Conservation (phyloP, 2,888 invertebrate species). For the Cosmorhoe ocellata region DNA sequence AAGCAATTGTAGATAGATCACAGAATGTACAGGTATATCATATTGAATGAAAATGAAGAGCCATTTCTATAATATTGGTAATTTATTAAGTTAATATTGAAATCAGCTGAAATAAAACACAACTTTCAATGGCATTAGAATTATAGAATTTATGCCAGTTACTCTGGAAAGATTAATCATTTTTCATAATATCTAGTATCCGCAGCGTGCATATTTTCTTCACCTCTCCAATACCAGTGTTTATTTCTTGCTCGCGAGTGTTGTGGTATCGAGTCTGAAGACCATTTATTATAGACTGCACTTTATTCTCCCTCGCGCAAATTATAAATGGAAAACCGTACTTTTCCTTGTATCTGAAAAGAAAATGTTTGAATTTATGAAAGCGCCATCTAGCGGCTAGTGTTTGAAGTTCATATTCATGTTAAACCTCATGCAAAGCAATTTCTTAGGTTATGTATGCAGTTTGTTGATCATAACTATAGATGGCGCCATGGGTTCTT, state of each 20-base stretch:
- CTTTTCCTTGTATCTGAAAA: constrained; percentile 83
- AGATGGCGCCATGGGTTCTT: constrained; percentile 36
- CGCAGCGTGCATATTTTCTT: constrained; percentile 86
- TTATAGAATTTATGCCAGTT: no score
- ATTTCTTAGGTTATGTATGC: no score
- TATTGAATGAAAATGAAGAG: no score
- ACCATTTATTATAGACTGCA: constrained; percentile 81
- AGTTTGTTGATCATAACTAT: not conserved
- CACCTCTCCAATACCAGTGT: constrained; percentile 84
- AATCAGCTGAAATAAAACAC: no score
- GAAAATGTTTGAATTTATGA: not conserved
- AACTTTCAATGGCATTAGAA: no score
- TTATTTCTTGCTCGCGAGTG: constrained; percentile 77
- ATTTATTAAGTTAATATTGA: no score
- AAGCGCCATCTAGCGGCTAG: constrained; percentile 26
- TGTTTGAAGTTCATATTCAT: constrained; percentile 1
- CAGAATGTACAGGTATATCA: no score
- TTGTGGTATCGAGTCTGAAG: constrained; percentile 80
- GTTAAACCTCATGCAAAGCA: no score
- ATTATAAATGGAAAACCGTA: constrained; percentile 87
- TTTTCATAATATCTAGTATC: constrained; percentile 76
- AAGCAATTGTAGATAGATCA: no score
- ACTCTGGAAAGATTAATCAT: constrained; percentile 5
- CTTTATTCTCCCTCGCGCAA: constrained; percentile 84
- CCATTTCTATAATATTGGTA: no score